A percentile compares a stretch with the other conserved stretches of the same genome.
Evolutionary conservation across 2,113 vertebrate species (phyloP).

Genomic region (Ovibos moschatus): DNA sequence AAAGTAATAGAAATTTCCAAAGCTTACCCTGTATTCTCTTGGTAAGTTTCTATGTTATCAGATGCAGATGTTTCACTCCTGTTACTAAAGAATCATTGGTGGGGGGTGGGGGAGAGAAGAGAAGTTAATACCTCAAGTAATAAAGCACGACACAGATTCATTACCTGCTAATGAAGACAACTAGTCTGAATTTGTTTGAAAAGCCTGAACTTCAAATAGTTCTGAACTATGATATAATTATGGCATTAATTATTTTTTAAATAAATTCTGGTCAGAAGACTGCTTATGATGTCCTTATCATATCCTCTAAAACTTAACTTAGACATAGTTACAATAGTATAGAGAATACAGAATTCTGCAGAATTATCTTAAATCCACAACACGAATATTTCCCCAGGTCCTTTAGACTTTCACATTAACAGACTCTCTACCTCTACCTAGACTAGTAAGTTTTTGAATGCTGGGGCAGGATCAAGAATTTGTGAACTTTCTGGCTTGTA

Average conservation of each 20-base stretch:
- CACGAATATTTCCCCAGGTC: background rate
- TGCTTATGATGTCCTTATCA: background rate
- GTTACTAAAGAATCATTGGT: conserved; percentile 76
- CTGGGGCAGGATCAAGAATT: background rate
- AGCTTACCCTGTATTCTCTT: conserved; percentile 82
- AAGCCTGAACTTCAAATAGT: background rate
- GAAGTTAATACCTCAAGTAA: conserved; percentile 39
- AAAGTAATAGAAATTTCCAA: conserved; percentile 32
- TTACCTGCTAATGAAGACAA: conserved; percentile 19
- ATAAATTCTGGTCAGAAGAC: conserved; percentile 1
- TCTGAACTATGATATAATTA: conserved; percentile 23
- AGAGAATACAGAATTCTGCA: background rate
- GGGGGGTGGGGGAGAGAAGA: background rate
- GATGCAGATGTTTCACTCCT: conserved; percentile 80
- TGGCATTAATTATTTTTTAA: conserved; percentile 30
- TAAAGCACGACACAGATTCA: background rate
- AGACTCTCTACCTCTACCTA: background rate
- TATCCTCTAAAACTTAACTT: conserved; percentile 15
- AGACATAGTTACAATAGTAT: background rate
- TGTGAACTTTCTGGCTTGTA: background rate
- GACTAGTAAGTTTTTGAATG: conserved; percentile 2
- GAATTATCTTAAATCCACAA: background rate
- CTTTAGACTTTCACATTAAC: background rate
- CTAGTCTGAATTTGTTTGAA: background rate
- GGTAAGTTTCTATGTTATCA: conserved; percentile 77